These are phyloP conservation scores for Fregata magnificens DNA, from an alignment of 2,113 vertebrate species.

Conservation along the genomic window DNA sequence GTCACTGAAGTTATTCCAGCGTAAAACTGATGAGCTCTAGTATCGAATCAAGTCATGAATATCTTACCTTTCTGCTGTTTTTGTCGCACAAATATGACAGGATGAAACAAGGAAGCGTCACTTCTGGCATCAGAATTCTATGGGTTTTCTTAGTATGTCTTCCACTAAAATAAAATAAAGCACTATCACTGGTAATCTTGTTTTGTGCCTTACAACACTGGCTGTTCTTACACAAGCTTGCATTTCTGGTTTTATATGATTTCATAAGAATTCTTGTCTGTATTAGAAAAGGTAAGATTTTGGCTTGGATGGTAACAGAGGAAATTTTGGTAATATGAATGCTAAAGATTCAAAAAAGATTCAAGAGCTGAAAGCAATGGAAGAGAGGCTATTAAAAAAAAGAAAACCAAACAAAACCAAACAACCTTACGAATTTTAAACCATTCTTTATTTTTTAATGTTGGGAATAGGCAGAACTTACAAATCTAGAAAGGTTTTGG, in stretches of 20 bases:
- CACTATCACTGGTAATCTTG: not conserved
- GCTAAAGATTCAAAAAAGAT: not conserved
- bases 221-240: not conserved
- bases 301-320: not conserved
- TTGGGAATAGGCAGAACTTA: not conserved
- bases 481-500: not conserved
- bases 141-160: not conserved
- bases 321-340: not conserved
- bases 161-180: not conserved
- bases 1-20: not conserved
- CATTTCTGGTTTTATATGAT: not conserved
- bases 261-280: not conserved
- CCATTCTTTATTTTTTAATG: not conserved
- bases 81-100: not conserved
- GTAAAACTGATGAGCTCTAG: not conserved
- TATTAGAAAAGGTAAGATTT: not conserved
- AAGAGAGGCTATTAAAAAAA: not conserved
- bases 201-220: not conserved
- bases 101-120: not conserved
- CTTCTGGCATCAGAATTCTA: not conserved
- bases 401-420: too few relatives aligned
- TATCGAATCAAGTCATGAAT: not conserved
- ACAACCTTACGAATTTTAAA: not conserved
- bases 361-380: not conserved
- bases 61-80: not conserved